Conservation (phyloP, 1,140 invertebrate species). For the Polypedilum vanderplanki region DNA sequence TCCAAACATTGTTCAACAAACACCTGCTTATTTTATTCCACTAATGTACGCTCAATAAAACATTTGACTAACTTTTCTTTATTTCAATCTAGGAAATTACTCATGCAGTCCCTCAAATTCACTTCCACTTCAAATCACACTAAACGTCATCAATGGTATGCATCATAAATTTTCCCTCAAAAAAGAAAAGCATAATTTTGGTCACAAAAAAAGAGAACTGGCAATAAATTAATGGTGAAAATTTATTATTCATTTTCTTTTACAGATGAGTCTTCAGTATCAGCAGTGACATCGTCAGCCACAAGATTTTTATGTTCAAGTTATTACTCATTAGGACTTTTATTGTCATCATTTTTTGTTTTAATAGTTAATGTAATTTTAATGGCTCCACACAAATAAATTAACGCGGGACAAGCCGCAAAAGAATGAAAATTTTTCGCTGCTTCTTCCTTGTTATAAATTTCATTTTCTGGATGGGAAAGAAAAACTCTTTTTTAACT, state of each 20-base stretch:
- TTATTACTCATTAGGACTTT: constrained; percentile 28
- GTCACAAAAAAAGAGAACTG: neutral
- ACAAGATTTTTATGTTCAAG: constrained; percentile 28
- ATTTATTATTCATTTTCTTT: constrained; percentile 27
- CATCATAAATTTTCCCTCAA: constrained; percentile 29
- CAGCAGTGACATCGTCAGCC: constrained; percentile 27
- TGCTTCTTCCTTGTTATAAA: neutral
- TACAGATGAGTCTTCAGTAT: constrained; percentile 26
- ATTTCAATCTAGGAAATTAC: constrained; percentile 37
- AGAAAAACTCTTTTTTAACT: neutral
- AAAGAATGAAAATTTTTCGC: neutral
- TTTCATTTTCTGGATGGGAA: constrained; percentile 9
- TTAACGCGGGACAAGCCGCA: constrained; percentile 8
- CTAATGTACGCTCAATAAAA: too few relatives aligned
- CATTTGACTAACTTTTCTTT: neutral
- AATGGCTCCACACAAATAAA: constrained; percentile 24
- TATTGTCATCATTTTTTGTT: constrained; percentile 28
- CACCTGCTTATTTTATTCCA: too few relatives aligned
- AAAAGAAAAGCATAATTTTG: constrained; percentile 19
- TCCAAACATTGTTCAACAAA: too few relatives aligned
- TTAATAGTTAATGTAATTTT: constrained; percentile 29
- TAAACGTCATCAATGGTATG: constrained; percentile 44
- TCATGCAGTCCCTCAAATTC: constrained; percentile 44
- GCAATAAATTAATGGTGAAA: constrained; percentile 22
- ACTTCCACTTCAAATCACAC: constrained; percentile 40